Base-by-base conservation (phyloP, 2,888 invertebrate species). In the Drosophila aldrichi region DNA sequence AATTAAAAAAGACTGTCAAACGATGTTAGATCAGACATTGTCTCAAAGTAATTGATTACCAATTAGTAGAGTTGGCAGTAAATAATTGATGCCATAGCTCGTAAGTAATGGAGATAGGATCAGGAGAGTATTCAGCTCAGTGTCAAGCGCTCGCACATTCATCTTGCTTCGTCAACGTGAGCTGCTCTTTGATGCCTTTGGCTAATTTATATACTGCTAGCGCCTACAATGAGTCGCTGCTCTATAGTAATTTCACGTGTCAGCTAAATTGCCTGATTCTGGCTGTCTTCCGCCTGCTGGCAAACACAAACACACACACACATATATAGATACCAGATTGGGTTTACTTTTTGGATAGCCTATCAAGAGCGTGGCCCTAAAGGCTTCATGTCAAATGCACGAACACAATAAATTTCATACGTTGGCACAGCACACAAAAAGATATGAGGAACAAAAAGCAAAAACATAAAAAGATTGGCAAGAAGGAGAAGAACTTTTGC, bases 321-420 rank as follows among this genome's bases (percentile, higher is more conserved):
- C 25, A 25, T 56, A 64, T 56, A 66, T 63, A 59, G 62, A 62
- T 16, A 20, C 44, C 38, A 38, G 54, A 36, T 65, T 64, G 41
- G 49, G 41, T 62, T 51, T 43, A 49, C 40, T 46, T 72, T 55
- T 70, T 55, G 54, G 68, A 61, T 67, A 54, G 73, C 58, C 75
- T 74, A 81, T 81, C 81, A 78, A 78, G 75, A 76, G 70, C 67
- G 52, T 76, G 48, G 72, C 81, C 81, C 81, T 72, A 66, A 83
- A 78, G 82, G 82, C 81, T 84, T 83, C 76, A 78, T 82, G 82
- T 83, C 82, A 83, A 84, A 78, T 82, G 83, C 83, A 83, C 64
- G 80, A 84, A 70, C 75, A 68, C 70, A 84, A 83, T 83, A 83
- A 83, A 83, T 84, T 84, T 84, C 75, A 78, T 68, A 70, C 67